Conservation (phyloP, 2,797 vertebrate species). For the Decapterus maruadsi region DNA sequence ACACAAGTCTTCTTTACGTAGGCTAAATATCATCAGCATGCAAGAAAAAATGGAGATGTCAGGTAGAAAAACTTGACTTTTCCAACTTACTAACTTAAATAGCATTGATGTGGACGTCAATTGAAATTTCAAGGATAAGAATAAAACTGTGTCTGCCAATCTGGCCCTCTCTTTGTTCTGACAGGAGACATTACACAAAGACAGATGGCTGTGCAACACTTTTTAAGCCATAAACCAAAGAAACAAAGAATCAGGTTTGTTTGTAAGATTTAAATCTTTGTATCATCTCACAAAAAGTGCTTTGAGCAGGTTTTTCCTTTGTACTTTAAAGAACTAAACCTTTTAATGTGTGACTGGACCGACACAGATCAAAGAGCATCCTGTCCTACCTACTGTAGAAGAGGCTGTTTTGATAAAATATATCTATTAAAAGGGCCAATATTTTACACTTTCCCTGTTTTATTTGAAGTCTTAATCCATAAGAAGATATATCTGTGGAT, state of each 20-base stretch:
- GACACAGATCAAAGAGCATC: not conserved
- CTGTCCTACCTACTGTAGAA: not conserved
- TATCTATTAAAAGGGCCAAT: not conserved
- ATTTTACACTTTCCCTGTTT: too few relatives aligned
- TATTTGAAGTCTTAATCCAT: too few relatives aligned
- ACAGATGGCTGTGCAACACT: constrained; percentile 15
- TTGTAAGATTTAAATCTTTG: constrained; percentile 10
- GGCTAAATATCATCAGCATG: not conserved
- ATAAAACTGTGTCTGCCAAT: constrained; percentile 19
- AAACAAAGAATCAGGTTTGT: not conserved
- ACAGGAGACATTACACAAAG: constrained; percentile 18
- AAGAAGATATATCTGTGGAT: too few relatives aligned
- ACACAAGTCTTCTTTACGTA: constrained; percentile 6
- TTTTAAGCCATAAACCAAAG: constrained; percentile 24
- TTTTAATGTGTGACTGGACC: constrained; percentile 2
- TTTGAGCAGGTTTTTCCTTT: not conserved
- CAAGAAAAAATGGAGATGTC: not conserved
- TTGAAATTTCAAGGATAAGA: constrained; percentile 14
- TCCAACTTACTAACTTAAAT: not conserved
- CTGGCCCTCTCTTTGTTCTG: constrained; percentile 36
- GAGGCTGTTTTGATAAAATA: not conserved
- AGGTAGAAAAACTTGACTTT: not conserved
- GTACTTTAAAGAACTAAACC: constrained; percentile 1
- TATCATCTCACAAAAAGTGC: not conserved
- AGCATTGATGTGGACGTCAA: not conserved